Percentiles rank a stretch among this genome's conserved stretches.
phyloP scores from a whole-genome alignment of 2,888 invertebrate species.

The Strigamia maritima region DNA sequence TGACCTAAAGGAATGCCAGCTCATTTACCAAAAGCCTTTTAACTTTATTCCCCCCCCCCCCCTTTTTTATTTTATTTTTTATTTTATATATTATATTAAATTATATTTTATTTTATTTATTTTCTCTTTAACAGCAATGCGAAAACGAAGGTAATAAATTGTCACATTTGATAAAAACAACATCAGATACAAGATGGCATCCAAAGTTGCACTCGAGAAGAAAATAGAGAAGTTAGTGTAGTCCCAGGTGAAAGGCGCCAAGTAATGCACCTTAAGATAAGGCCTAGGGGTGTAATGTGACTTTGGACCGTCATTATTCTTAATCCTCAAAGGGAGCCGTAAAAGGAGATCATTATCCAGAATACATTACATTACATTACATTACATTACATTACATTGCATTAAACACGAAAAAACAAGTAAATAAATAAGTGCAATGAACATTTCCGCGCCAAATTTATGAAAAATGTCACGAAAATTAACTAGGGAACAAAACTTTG shows the following conservation, averaged over 20 bases:
- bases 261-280: constrained; percentile 18
- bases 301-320: neutral
- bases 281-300: constrained; percentile 1
- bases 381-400: neutral
- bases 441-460: neutral
- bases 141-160: neutral
- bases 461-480: neutral
- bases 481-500: no score
- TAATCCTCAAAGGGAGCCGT: neutral
- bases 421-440: neutral
- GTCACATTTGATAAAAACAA: constrained; percentile 14
- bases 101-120: neutral
- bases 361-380: neutral
- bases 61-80: neutral
- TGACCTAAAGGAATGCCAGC: neutral
- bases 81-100: neutral
- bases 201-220: neutral
- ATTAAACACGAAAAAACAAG: neutral
- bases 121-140: neutral
- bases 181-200: constrained; percentile 7
- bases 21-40: neutral
- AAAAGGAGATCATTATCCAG: constrained; percentile 1
- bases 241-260: neutral
- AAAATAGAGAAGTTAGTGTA: constrained; percentile 6
- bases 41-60: no score